These are phyloP conservation scores for Aphelocoma coerulescens DNA, from an alignment of 2,113 vertebrate genomes.

Conservation along the genomic window DNA sequence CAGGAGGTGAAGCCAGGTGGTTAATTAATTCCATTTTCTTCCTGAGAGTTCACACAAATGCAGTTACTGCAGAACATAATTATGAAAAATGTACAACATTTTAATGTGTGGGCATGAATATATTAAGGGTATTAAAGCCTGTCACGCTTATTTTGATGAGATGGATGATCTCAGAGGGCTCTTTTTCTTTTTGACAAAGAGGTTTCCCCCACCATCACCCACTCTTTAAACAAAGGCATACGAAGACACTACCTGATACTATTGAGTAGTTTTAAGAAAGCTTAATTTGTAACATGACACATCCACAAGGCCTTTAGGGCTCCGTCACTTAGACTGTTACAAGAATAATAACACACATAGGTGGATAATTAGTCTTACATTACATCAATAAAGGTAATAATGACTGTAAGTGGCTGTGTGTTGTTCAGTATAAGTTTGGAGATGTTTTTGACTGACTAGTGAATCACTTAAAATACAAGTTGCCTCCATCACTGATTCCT, in stretches of 20 bases:
- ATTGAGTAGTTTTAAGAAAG: slow-evolving; percentile 43
- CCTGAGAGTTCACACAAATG: slow-evolving; percentile 65
- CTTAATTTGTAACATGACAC: slow-evolving; percentile 62
- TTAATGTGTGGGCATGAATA: slow-evolving; percentile 71
- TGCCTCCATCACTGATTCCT: background rate
- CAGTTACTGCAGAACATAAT: slow-evolving; percentile 64
- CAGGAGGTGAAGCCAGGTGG: slow-evolving; percentile 60
- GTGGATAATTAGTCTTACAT: slow-evolving; percentile 59
- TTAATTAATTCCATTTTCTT: slow-evolving; percentile 72
- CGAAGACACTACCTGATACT: slow-evolving; percentile 15
- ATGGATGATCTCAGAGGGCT: slow-evolving; percentile 60
- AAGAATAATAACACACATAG: slow-evolving; percentile 51
- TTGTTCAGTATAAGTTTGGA: slow-evolving; percentile 32
- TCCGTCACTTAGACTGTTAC: slow-evolving; percentile 30
- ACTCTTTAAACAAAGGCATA: slow-evolving; percentile 52
- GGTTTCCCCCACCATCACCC: background rate
- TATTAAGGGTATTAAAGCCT: slow-evolving; percentile 66
- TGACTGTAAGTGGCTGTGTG: background rate
- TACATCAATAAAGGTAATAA: slow-evolving; percentile 10
- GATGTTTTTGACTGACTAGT: slow-evolving; percentile 25
- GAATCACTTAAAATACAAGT: slow-evolving; percentile 26
- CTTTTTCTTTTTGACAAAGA: slow-evolving; percentile 36
- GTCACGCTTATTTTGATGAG: slow-evolving; percentile 67
- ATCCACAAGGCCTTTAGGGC: slow-evolving; percentile 25
- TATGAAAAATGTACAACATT: slow-evolving; percentile 65